phyloP scores from a whole-genome alignment of 2,797 vertebrate genomes.

The Ibycter americanus region DNA sequence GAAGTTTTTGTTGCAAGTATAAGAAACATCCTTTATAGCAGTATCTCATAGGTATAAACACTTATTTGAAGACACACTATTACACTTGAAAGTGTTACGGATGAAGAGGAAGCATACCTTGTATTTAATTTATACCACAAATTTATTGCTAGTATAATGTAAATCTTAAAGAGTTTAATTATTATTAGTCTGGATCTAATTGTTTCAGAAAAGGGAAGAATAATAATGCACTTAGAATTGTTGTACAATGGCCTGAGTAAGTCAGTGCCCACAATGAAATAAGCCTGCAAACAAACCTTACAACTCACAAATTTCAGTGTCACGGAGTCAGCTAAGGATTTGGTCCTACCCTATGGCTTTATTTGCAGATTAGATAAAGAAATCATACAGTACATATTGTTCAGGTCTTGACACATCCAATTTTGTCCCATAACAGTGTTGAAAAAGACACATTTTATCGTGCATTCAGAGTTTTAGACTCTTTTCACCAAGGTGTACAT shows the following conservation, averaged over 20 bases:
- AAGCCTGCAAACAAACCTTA: neutral
- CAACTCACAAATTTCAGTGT: neutral
- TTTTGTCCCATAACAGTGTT: neutral
- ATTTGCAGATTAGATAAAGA: neutral
- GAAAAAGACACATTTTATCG: neutral
- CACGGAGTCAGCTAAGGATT: neutral
- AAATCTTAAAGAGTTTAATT: too few relatives aligned
- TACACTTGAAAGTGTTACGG: neutral
- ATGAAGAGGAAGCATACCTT: too few relatives aligned
- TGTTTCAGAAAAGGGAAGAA: neutral
- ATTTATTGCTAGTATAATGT: too few relatives aligned
- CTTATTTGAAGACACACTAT: neutral
- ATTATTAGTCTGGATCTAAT: too few relatives aligned
- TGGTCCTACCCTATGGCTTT: neutral
- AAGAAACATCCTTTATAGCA: neutral
- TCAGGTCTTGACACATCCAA: neutral
- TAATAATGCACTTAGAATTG: neutral
- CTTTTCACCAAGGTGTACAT: neutral
- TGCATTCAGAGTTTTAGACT: neutral
- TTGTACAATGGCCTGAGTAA: neutral
- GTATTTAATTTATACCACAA: too few relatives aligned
- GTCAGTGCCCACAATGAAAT: neutral
- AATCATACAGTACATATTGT: neutral
- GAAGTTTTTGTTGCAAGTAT: neutral
- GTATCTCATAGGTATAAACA: neutral